A percentile compares a stretch with the other conserved stretches of the same genome.
These are phyloP conservation scores for Gymnocheta viridis DNA, from an alignment of 2,888 invertebrate species.

Conservation along the genomic window DNA sequence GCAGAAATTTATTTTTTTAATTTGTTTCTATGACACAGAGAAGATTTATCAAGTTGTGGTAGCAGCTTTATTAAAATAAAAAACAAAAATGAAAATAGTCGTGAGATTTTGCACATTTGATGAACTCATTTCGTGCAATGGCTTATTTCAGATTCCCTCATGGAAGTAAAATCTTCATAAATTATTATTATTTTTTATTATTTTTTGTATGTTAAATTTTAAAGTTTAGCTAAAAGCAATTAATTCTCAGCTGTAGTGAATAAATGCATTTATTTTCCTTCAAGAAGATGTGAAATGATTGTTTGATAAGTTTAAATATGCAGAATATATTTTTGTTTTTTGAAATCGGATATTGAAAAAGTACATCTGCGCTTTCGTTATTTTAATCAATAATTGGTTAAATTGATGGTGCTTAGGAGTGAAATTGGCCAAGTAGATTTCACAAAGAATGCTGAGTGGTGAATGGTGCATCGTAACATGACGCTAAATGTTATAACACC, in stretches of 20 bases:
- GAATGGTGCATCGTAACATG: too few species aligned
- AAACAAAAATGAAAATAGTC: conserved; percentile 72
- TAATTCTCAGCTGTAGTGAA: neutral
- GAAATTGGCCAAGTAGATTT: too few species aligned
- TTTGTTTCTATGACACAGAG: conserved; percentile 19
- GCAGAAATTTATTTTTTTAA: conserved; percentile 23
- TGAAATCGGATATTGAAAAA: too few species aligned
- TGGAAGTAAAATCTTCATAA: conserved; percentile 11
- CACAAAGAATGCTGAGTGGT: too few species aligned
- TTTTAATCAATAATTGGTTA: too few species aligned
- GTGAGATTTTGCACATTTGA: conserved; percentile 79
- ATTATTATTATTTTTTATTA: neutral
- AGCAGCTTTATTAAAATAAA: conserved; percentile 4
- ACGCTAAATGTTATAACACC: too few species aligned
- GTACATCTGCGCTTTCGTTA: too few species aligned
- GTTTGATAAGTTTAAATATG: neutral
- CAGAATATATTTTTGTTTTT: neutral
- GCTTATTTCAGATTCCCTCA: conserved; percentile 36
- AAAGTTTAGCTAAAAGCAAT: conserved; percentile 11
- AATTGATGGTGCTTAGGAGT: too few species aligned
- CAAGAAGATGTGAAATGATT: neutral
- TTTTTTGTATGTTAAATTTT: conserved; percentile 1
- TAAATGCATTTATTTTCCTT: neutral
- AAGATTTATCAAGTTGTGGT: conserved; percentile 31
- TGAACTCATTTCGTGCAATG: conserved; percentile 76